Percentiles rank a stretch among this genome's conserved stretches.
These are phyloP conservation scores for Anhinga rufa DNA, from an alignment of 2,113 vertebrate species.

Conservation along the genomic window DNA sequence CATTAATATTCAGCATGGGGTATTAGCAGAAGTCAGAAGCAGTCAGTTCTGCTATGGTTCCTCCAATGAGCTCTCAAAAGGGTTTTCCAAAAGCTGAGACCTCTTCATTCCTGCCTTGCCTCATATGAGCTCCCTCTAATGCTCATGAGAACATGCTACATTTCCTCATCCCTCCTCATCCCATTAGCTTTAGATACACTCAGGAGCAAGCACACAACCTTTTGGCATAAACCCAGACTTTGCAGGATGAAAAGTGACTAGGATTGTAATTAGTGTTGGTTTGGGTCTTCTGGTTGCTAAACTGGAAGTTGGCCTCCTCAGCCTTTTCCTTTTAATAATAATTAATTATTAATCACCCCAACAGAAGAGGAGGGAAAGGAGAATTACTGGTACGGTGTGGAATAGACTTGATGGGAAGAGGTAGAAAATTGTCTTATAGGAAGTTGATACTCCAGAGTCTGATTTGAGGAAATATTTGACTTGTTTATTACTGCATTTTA, in stretches of 20 bases:
- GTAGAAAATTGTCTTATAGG: neutral
- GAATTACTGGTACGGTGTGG: neutral
- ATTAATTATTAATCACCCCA: slow-evolving; percentile 32
- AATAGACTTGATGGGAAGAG: neutral
- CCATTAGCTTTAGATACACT: neutral
- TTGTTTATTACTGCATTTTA: slow-evolving; percentile 12
- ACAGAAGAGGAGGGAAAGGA: neutral
- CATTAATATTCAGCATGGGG: slow-evolving; percentile 51
- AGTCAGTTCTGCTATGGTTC: slow-evolving; percentile 54
- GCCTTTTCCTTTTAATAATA: slow-evolving; percentile 11
- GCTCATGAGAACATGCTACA: neutral
- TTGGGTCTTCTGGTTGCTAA: slow-evolving; percentile 16
- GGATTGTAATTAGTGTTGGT: neutral
- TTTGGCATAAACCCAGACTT: neutral
- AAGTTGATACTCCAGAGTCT: neutral
- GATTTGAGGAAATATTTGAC: slow-evolving; percentile 27
- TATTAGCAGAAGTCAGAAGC: slow-evolving; percentile 57
- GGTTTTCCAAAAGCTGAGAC: neutral
- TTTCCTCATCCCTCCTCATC: neutral
- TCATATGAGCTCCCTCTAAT: neutral
- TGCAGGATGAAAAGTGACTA: neutral
- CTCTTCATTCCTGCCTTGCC: slow-evolving; percentile 7
- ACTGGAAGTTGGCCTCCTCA: neutral
- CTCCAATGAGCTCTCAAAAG: neutral
- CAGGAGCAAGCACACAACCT: neutral